phyloP scores from a whole-genome alignment of 1,140 invertebrate genomes.

The Nebria ingens region DNA sequence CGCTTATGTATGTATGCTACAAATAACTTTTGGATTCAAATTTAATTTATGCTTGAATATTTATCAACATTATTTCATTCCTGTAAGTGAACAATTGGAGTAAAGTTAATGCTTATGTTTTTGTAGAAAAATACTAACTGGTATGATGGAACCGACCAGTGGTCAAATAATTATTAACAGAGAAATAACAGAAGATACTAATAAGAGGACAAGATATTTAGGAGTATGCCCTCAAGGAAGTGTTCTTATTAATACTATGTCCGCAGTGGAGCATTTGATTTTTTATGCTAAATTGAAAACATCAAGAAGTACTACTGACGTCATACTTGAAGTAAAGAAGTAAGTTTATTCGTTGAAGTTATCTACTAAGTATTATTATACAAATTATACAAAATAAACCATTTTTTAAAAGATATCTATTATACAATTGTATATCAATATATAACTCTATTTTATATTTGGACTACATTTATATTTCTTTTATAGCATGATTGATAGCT shows the following conservation, averaged over 20 bases:
- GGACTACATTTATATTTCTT: constrained; percentile 10
- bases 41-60: constrained; percentile 9
- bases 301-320: constrained; percentile 31
- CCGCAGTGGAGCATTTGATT: constrained; percentile 66
- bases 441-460: constrained; percentile 10
- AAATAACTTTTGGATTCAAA: not conserved
- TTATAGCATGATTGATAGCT: constrained; percentile 41
- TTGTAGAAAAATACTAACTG: constrained; percentile 51
- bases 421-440: too few relatives aligned
- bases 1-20: constrained; percentile 51
- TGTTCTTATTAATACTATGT: constrained; percentile 68
- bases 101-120: not conserved
- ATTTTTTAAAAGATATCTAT: not conserved
- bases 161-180: constrained; percentile 39
- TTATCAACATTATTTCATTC: too few relatives aligned
- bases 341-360: constrained; percentile 24
- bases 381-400: not conserved
- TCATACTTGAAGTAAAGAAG: constrained; percentile 38
- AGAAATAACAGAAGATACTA: constrained; percentile 20
- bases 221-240: constrained; percentile 79
- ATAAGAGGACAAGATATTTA: constrained; percentile 35
- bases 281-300: constrained; percentile 68
- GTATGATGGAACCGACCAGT: constrained; percentile 46
- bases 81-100: too few relatives aligned
- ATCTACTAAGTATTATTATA: constrained; percentile 29